Conservation (phyloP, 2,888 invertebrate genomes). For the Agrilus mali region DNA sequence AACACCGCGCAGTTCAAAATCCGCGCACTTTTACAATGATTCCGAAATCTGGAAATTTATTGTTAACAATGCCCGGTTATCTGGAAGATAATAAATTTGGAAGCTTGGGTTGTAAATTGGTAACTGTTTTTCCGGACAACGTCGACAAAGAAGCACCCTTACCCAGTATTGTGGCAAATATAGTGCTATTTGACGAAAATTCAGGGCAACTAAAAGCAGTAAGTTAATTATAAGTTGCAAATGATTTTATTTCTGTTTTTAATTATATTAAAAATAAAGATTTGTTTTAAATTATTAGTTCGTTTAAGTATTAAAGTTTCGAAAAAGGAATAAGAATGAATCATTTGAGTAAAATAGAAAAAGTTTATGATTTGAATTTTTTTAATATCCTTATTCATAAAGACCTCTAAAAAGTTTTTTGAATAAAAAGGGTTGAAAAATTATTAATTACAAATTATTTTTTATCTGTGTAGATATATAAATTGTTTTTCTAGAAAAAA, state of each 20-base stretch:
- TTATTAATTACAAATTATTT: no score
- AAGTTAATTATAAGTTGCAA: slow-evolving; percentile 10
- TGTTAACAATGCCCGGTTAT: slow-evolving; percentile 37
- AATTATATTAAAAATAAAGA: no score
- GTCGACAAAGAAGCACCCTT: slow-evolving; percentile 23
- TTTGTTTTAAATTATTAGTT: no score
- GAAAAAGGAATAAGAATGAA: no score
- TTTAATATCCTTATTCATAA: no score
- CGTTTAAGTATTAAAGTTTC: no score
- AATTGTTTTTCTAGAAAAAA: no score
- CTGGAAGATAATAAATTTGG: slow-evolving; percentile 24
- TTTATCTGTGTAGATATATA: no score
- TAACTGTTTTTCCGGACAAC: slow-evolving; percentile 34
- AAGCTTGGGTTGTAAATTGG: slow-evolving; percentile 37
- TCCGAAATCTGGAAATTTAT: slow-evolving; percentile 16
- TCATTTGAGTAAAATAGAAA: no score
- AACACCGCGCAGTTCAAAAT: slow-evolving; percentile 25
- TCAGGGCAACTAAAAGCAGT: slow-evolving; percentile 36
- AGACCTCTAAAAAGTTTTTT: no score
- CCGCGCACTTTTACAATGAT: slow-evolving; percentile 23
- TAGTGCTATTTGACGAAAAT: slow-evolving; percentile 32
- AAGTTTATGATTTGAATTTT: no score
- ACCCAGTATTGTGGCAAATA: slow-evolving; percentile 34
- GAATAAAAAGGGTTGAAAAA: no score
- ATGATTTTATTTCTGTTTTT: background rate